A percentile compares a stretch with the other conserved stretches of the same genome.
Evolutionary conservation across 1,140 invertebrate genomes (phyloP).

Genomic region (Zeugodacus cucurbitae): DNA sequence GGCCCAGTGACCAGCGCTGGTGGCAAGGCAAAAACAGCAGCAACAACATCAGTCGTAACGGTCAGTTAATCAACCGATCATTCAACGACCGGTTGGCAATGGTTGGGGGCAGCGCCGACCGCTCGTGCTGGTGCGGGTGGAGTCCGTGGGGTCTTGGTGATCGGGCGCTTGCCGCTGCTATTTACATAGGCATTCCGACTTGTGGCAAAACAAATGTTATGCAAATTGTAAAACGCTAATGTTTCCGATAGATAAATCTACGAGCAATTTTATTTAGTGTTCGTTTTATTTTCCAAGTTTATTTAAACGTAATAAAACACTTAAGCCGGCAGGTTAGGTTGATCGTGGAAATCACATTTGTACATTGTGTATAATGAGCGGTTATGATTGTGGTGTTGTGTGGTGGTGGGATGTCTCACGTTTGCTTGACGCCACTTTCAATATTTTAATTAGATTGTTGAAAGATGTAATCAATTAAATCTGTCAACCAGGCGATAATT

Average conservation of each 20-base stretch:
- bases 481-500: not conserved
- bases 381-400: not conserved
- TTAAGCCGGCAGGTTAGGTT: not conserved
- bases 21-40: not conserved
- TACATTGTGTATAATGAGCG: not conserved
- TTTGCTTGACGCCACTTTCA: not conserved
- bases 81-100: not conserved
- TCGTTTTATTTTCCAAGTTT: not conserved
- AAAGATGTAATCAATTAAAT: not conserved
- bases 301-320: not conserved
- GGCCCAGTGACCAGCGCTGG: not conserved
- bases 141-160: not conserved
- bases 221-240: slow-evolving; percentile 41
- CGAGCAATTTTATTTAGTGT: not conserved
- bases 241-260: slow-evolving; percentile 41
- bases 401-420: not conserved
- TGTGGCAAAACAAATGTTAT: slow-evolving; percentile 41
- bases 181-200: not conserved
- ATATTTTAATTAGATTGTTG: not conserved
- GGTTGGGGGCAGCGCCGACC: too few species aligned
- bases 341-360: not conserved
- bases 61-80: not conserved
- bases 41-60: not conserved
- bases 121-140: not conserved
- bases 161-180: not conserved